Evolutionary conservation across 2,888 invertebrate species (phyloP).

Genomic region (Tryphoninae sp.): DNA sequence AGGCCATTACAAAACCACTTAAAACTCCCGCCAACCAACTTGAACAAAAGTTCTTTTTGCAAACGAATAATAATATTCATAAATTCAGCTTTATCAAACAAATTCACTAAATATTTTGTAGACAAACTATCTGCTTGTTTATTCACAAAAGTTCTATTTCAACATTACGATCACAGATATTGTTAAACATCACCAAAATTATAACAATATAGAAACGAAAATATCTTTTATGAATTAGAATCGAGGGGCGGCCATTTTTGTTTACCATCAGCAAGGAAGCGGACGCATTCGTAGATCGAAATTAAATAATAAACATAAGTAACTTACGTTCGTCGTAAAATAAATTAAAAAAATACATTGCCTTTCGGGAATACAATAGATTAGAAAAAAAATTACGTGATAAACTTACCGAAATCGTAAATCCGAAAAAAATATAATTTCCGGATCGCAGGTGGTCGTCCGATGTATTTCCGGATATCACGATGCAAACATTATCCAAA

Average conservation of each 20-base stretch:
- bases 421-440: neutral
- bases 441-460: neutral
- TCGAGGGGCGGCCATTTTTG: neutral
- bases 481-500: neutral
- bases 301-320: neutral
- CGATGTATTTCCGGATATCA: constrained; percentile 6
- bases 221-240: neutral
- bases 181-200: neutral
- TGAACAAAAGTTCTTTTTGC: neutral
- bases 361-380: too few relatives aligned
- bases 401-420: neutral
- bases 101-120: neutral
- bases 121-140: neutral
- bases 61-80: neutral
- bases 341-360: too few relatives aligned
- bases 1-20: neutral
- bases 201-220: neutral
- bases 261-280: neutral
- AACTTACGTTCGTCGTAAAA: neutral
- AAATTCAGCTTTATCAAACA: neutral
- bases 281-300: neutral
- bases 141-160: neutral
- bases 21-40: neutral
- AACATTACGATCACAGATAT: neutral
- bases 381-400: neutral